A percentile compares a stretch with the other conserved stretches of the same genome.
These are phyloP conservation scores for Idaea dimidiata DNA, from an alignment of 2,888 invertebrate species.

Conservation along the genomic window DNA sequence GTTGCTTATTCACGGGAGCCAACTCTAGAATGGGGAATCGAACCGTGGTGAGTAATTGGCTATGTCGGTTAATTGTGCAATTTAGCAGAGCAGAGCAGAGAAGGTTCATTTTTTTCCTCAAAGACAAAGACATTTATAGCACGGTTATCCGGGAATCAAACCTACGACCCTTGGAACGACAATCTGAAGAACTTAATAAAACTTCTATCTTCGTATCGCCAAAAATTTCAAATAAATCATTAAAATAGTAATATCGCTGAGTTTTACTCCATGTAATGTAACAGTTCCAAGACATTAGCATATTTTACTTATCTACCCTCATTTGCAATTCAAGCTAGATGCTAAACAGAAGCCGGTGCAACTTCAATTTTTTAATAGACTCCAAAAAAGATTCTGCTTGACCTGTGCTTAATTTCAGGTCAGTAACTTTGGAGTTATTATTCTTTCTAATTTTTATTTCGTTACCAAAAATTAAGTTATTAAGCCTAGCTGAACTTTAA, in stretches of 20 bases:
- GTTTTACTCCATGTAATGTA: conserved; percentile 1
- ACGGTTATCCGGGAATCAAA: too few species aligned
- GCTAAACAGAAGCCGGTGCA: neutral
- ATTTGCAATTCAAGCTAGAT: neutral
- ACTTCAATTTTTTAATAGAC: neutral
- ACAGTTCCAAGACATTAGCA: conserved; percentile 1
- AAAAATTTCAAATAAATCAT: neutral
- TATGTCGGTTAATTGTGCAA: too few species aligned
- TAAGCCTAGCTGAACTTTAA: too few species aligned
- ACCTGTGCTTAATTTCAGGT: neutral
- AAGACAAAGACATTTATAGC: too few species aligned
- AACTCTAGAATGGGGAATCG: too few species aligned
- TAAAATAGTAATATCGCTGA: neutral
- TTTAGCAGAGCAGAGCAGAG: too few species aligned
- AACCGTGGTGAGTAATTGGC: too few species aligned
- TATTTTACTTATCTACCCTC: conserved; percentile 1
- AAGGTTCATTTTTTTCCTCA: too few species aligned
- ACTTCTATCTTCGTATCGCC: neutral
- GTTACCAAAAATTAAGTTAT: too few species aligned
- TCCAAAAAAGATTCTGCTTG: neutral
- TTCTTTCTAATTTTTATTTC: too few species aligned
- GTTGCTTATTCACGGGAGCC: too few species aligned
- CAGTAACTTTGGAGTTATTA: neutral
- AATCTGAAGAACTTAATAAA: neutral
- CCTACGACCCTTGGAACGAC: too few species aligned